Evolutionary conservation across 2,113 vertebrate species (phyloP), one percentile per base, ranked within the genome.

Genomic region (Brevimyrus niger): DNA sequence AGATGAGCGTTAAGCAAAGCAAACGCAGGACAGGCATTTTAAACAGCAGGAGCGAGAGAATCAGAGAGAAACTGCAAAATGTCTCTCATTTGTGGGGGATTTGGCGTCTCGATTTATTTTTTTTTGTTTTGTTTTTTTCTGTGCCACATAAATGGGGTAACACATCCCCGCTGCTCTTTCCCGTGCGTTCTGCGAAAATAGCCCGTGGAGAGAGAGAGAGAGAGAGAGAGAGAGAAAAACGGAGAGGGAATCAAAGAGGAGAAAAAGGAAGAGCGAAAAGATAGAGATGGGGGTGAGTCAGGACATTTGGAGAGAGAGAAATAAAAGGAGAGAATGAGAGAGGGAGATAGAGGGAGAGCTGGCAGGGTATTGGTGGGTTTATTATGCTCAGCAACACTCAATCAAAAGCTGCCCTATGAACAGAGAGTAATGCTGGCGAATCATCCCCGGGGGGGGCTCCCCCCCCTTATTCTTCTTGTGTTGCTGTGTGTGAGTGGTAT

Each of bases 321-420:
- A 69, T 69, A 69, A 69, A 31, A 35, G 69, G 58, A 53, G 61
- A 38, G 15, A 86, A 42, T 55, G 86, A 48, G 73, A 88, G n/a
- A 35, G 89, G 44, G 53, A 61, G 87, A 61, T 86, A 35, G 86
- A 89, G 85, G 58, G 61, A 80, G 88, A 88, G 92, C 94, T 96
- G 96, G 96, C 96, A 95, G 94, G 91, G 96, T 93, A 92, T 94
- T 0, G 90, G 94, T 95, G 96, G 97, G 96, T 97, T 98, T 97
- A 97, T 98, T 98, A 97, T 98, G 97, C 96, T 92, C 96, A 96
- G 96, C 97, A 95, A 96, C 96, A 95, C 97, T 98, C 97, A 95
- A 97, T 98, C 97, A 98, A 97, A 96, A 93, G 96, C 95, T 96
- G 96, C 96, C 97, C 96, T 96, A 93, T 94, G 97, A 97, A 96